These are phyloP conservation scores for Diploscapter pachys DNA, from an alignment of 1,140 invertebrate genomes.

Conservation along the genomic window DNA sequence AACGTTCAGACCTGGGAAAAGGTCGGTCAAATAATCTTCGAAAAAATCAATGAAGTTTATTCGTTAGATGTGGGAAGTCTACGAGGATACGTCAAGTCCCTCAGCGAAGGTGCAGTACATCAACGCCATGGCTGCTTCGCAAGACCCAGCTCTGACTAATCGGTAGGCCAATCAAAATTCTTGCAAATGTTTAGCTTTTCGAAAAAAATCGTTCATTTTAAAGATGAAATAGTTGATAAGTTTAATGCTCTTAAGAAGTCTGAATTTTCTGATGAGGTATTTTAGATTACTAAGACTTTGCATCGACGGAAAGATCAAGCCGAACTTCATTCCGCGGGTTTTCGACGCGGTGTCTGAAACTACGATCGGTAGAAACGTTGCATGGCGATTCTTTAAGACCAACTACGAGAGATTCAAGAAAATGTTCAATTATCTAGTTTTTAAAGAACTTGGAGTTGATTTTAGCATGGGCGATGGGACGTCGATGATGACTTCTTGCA, in stretches of 20 bases:
- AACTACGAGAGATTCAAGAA: no score
- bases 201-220: no score
- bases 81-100: slow-evolving; percentile 34
- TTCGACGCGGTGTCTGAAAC: slow-evolving; percentile 1
- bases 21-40: slow-evolving; percentile 7
- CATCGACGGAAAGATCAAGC: slow-evolving; percentile 28
- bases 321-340: slow-evolving; percentile 42
- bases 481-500: slow-evolving; percentile 14
- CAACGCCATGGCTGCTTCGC: slow-evolving; percentile 38
- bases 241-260: no score
- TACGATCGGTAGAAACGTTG: background rate
- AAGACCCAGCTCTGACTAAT: slow-evolving; percentile 37
- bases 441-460: background rate
- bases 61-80: slow-evolving; percentile 32
- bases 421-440: no score
- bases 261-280: background rate
- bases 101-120: slow-evolving; percentile 40
- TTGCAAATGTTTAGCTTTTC: background rate
- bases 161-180: slow-evolving; percentile 12
- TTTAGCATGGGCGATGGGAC: slow-evolving; percentile 16
- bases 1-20: slow-evolving; percentile 40
- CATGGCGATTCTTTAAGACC: background rate
- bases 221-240: no score
- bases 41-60: background rate
- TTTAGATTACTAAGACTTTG: slow-evolving; percentile 37